These are phyloP conservation scores for Iselma pallidipennis DNA, from an alignment of 2,888 invertebrate species.

Conservation along the genomic window DNA sequence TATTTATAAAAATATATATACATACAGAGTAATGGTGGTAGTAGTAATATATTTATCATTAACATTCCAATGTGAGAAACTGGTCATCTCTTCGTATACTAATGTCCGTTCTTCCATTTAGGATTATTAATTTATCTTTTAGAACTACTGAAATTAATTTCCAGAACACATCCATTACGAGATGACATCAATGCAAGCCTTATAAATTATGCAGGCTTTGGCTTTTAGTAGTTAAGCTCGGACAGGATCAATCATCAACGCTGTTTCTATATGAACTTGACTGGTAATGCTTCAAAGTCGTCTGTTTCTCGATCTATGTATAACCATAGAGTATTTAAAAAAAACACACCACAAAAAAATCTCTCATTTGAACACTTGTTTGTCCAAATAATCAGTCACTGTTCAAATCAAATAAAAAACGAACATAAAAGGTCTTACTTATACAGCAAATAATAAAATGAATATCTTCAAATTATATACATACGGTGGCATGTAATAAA, in stretches of 20 bases:
- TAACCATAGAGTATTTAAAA: background rate
- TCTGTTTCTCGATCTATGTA: background rate
- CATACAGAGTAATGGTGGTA: background rate
- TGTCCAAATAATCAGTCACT: background rate
- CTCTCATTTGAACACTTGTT: constrained; percentile 7
- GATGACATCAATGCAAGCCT: constrained; percentile 26
- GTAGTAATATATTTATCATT: constrained; percentile 8
- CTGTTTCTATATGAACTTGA: background rate
- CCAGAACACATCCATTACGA: constrained; percentile 49
- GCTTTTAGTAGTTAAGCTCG: constrained; percentile 8
- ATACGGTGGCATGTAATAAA: background rate
- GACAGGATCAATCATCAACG: constrained; percentile 21
- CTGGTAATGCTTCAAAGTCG: constrained; percentile 4
- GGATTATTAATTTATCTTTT: constrained; percentile 49
- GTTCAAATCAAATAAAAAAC: background rate
- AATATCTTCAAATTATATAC: background rate
- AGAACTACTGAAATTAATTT: constrained; percentile 50
- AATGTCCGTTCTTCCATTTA: constrained; percentile 32
- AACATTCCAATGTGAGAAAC: constrained; percentile 14
- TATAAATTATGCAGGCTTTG: constrained; percentile 24
- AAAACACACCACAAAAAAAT: constrained; percentile 5
- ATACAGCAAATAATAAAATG: too few species aligned
- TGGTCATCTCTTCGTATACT: constrained; percentile 28
- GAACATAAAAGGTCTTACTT: background rate
- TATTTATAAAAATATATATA: background rate